These are phyloP conservation scores for Trinectes maculatus DNA, from an alignment of 2,113 vertebrate genomes.

Conservation along the genomic window DNA sequence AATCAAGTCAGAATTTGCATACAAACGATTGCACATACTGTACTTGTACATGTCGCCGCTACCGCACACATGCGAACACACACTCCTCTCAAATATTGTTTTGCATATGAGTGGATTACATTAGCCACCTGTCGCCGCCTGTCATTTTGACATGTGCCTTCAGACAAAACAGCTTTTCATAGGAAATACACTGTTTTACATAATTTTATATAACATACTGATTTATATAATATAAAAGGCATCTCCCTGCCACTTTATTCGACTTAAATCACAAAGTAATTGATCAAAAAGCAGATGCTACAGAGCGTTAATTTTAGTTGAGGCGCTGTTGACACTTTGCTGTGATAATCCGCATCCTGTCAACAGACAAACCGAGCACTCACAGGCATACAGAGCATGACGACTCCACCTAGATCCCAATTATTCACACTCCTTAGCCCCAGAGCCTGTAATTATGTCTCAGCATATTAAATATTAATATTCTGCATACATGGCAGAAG, in stretches of 20 bases:
- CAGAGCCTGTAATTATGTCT: slow-evolving; percentile 17
- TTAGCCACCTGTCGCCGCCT: slow-evolving; percentile 75
- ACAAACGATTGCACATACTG: neutral
- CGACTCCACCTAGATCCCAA: neutral
- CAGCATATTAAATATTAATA: slow-evolving; percentile 6
- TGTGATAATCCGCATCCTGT: neutral
- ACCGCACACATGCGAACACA: neutral
- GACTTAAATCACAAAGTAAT: slow-evolving; percentile 16
- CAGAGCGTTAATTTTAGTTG: slow-evolving; percentile 1
- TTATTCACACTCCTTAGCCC: neutral
- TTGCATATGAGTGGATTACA: slow-evolving; percentile 51
- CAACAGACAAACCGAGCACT: slow-evolving; percentile 2
- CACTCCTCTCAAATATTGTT: slow-evolving; percentile 12
- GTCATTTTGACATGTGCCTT: slow-evolving; percentile 52
- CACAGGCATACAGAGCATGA: neutral
- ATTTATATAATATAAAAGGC: too few relatives aligned
- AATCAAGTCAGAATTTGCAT: neutral
- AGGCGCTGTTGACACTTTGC: neutral
- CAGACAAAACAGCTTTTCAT: slow-evolving; percentile 50
- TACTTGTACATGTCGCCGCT: too few relatives aligned
- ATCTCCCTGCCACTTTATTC: slow-evolving; percentile 25
- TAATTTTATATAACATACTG: too few relatives aligned
- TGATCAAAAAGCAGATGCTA: slow-evolving; percentile 43
- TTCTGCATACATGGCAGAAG: slow-evolving; percentile 4
- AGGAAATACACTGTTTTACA: too few relatives aligned